Evolutionary conservation across 1,140 invertebrate genomes (phyloP), one percentile per base, ranked within the genome.

Genomic region (Prorops nasuta): DNA sequence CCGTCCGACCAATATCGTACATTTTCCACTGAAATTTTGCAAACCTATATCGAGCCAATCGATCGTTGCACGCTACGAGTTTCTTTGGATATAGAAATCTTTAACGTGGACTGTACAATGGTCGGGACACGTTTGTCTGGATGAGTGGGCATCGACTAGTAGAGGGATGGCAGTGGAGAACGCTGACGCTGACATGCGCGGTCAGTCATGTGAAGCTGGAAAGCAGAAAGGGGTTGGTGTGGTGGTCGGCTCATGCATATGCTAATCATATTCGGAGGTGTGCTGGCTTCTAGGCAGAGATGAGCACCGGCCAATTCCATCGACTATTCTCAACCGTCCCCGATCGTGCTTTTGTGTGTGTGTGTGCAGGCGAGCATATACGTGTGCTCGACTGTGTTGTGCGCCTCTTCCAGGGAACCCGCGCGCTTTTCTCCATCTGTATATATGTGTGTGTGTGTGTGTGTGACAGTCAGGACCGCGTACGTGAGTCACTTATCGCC

Each of bases 211-310:
- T 49, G 58, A 54, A 51, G 49, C 57, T 43, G n/a, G n/a, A n/a
- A n/a, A n/a, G 50, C 52, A 62, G 56, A 56, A 63, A 48, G 24
- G 49, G 53, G 52, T 57, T 52, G 51, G 58, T 36, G n/a, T n/a
- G n/a, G n/a, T 44, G 43, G 35, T 62, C 58, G 59, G 54, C 67
- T 72, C 64, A 71, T 72, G 58, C 66, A 70, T 71, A 72, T 71
- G 69, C 64, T 71, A 72, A 70, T 71, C 62, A 64, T 66, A 71
- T 70, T 69, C 66, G 53, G 56, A 67, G 57, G 58, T 64, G 64
- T 46, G 39, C 51, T 56, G 58, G 56, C 57, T 61, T 63, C 58
- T 46, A 66, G 58, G 60, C 55, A 63, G 52, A 54, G 63, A 65
- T 39, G 54, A 61, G 50, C 58, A 49, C 46, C 55, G 60, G 51